Base-by-base conservation (phyloP, 2,113 vertebrate species). In the Phaethon lepturus region DNA sequence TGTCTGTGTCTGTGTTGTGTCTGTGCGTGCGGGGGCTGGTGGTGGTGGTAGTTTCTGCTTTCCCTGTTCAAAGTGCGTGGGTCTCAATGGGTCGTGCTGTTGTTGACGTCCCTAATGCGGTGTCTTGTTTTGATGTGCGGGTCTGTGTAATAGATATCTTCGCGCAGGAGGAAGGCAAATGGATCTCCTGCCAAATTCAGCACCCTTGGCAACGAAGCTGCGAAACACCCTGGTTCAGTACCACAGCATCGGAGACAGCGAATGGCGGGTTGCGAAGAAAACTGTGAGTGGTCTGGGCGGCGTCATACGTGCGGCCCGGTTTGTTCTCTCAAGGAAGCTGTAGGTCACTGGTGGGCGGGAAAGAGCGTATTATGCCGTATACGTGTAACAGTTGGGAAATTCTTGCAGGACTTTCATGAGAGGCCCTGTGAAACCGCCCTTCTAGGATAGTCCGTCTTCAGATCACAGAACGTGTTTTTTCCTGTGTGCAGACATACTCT, bases 191-290 rank as follows among this genome's bases (percentile, higher is more conserved):
- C 82, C 97, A 11, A 53, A 95, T 55, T 53, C 94, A 5, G 68
- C 89, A 18, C 89, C 90, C 17, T 92, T 98, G 96, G 97, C 98
- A 4, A 86, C 94, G 52, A 97, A 86, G 55, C 95, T 99, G 80
- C 93, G 95, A 58, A 98, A 97, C 86, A 98, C 97, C 6, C 94
- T 99, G 44, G 13, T 98, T 58, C 97, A 94, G 29, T 99, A 99
- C 68, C 98, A 99, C 86, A 88, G 29, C 94, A 90, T 97, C 89
- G 94, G 75, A n/a, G 98, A 97, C 45, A 77, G 95, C 38, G 92
- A 98, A 10, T 98, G 98, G 98, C 92, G 98, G 56, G 9, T 96
- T 9, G 97, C 95, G 15, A 98, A 97, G 95, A 98, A 97, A 97
- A 97, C 77, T 3, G 98, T 98, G 98, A 97, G 92, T 97, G 67